Conservation (phyloP, 2,113 vertebrate genomes). For the Myodes glareolus region DNA sequence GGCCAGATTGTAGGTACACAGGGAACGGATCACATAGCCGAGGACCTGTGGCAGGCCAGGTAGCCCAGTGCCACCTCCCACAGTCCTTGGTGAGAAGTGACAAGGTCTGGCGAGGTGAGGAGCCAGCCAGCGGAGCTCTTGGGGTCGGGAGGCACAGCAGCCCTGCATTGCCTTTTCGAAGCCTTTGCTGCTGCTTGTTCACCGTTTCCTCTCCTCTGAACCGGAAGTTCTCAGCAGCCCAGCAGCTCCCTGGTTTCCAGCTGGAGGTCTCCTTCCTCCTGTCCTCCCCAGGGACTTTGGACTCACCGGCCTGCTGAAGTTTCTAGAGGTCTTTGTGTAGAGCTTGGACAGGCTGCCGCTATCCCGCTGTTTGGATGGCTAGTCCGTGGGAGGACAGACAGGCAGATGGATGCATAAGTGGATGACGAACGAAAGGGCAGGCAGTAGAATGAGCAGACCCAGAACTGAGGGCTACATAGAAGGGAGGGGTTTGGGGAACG, state of each 20-base stretch:
- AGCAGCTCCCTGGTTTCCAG: not conserved
- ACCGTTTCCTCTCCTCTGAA: not conserved
- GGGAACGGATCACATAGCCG: too few species aligned
- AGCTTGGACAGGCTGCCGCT: not conserved
- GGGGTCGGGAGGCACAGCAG: not conserved
- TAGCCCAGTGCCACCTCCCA: not conserved
- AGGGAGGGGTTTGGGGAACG: too few species aligned
- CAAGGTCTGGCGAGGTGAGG: not conserved
- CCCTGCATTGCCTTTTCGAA: not conserved
- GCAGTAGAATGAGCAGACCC: fast-evolving
- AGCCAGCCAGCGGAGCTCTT: too few species aligned
- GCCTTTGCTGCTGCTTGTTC: not conserved
- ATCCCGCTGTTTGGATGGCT: not conserved
- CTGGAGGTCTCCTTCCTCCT: not conserved
- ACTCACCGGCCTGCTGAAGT: not conserved
- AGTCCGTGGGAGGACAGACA: not conserved
- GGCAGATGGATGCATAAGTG: not conserved
- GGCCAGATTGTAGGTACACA: not conserved
- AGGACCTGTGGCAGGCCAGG: not conserved
- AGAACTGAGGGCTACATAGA: not conserved
- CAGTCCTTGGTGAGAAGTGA: not conserved
- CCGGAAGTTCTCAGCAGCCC: not conserved
- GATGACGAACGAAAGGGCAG: not conserved
- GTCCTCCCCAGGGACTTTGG: not conserved
- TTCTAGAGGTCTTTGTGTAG: not conserved